Percentiles rank a stretch among this genome's conserved stretches.
phyloP scores from a whole-genome alignment of 2,113 vertebrate species.

The Xyrauchen texanus region DNA sequence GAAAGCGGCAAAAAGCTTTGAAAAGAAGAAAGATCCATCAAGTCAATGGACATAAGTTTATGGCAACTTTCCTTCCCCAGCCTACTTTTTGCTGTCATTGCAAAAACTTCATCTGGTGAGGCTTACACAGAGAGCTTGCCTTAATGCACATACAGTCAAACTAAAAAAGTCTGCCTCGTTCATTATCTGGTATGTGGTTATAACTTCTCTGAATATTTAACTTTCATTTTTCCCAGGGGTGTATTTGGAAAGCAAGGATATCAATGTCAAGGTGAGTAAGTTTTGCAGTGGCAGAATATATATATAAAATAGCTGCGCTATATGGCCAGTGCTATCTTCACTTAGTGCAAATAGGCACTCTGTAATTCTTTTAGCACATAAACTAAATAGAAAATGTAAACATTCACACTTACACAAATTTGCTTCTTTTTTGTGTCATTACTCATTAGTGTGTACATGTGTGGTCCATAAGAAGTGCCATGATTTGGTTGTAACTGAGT shows the following conservation, averaged over 20 bases:
- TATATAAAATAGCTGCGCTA: no score
- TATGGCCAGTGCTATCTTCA: no score
- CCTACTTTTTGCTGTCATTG: conserved; percentile 98
- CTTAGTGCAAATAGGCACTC: no score
- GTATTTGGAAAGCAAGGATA: conserved; percentile 98
- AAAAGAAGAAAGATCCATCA: conserved; percentile 86
- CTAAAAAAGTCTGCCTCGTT: neutral
- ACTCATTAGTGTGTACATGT: conserved; percentile 87
- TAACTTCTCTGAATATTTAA: neutral
- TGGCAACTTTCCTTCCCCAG: conserved; percentile 94
- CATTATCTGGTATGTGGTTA: neutral
- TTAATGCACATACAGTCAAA: neutral
- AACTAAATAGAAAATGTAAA: no score
- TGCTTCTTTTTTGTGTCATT: no score
- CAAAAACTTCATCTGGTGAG: conserved; percentile 96
- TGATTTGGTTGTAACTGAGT: conserved; percentile 90
- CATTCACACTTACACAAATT: no score
- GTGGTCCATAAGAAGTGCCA: conserved; percentile 98
- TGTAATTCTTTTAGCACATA: no score
- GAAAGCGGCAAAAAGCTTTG: conserved; percentile 89
- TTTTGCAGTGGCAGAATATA: neutral
- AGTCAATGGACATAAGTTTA: conserved; percentile 97
- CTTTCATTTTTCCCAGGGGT: conserved; percentile 77
- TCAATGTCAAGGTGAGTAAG: conserved; percentile 90
- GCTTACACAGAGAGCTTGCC: no score